Percentiles rank a stretch among this genome's conserved stretches.
Conservation (phyloP, 2,888 invertebrate genomes). For the Ormyrus nitidulus region DNA sequence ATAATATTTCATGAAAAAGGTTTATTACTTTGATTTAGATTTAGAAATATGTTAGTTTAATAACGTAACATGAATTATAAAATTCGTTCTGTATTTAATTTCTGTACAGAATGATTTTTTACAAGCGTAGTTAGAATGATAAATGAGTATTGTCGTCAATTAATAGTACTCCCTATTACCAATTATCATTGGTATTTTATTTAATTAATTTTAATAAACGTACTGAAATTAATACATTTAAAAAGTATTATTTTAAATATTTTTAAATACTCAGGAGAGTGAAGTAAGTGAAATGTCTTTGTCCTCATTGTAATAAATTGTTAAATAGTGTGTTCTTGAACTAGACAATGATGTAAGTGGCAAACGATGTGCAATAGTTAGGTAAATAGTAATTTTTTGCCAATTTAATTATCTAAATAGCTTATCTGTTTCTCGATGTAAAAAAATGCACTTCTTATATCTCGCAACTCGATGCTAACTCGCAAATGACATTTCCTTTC, state of each 20-base stretch:
- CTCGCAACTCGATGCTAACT: conserved; percentile 35
- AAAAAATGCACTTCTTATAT: conserved; percentile 34
- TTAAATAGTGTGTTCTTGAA: conserved; percentile 26
- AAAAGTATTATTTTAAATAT: neutral
- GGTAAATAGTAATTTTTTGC: conserved; percentile 28
- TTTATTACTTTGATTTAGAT: no score
- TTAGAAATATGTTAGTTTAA: no score
- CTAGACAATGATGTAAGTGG: conserved; percentile 11
- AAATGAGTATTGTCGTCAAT: neutral
- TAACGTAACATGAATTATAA: neutral
- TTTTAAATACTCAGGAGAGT: neutral
- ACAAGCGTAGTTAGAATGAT: neutral
- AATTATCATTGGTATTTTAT: neutral
- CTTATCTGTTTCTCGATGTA: conserved; percentile 32
- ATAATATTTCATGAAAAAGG: no score
- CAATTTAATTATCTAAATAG: conserved; percentile 28
- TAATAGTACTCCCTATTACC: neutral
- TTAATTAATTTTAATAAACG: conserved; percentile 1
- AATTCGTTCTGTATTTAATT: neutral
- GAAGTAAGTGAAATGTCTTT: neutral
- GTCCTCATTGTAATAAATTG: conserved; percentile 12
- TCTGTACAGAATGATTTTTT: neutral
- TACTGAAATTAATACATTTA: neutral
- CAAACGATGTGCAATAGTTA: conserved; percentile 46
- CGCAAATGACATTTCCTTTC: conserved; percentile 28